phyloP scores from a whole-genome alignment of 2,888 invertebrate genomes.

The Lordiphosa fenestrarum region DNA sequence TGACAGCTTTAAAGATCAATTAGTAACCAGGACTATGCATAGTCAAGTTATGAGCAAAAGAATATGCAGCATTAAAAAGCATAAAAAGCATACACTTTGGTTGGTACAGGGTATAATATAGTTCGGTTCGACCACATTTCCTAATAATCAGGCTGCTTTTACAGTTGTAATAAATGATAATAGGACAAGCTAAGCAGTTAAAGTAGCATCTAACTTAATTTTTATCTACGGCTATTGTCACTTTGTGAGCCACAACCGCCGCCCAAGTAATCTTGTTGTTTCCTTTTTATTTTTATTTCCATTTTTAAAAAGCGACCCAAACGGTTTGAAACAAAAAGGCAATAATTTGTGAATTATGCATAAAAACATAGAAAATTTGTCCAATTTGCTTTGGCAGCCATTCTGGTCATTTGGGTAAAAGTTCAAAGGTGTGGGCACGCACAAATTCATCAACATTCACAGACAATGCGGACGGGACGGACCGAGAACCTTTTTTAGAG shows the following conservation, averaged over 20 bases:
- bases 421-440: slow-evolving; percentile 17
- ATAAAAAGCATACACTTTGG: no score
- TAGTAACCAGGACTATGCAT: no score
- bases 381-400: slow-evolving; percentile 4
- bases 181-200: no score
- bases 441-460: slow-evolving; percentile 9
- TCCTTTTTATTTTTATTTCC: no score
- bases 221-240: not conserved
- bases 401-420: slow-evolving; percentile 5
- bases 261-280: no score
- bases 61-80: no score
- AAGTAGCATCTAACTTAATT: not conserved
- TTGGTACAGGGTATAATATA: no score
- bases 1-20: no score
- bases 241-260: slow-evolving; percentile 1
- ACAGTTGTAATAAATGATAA: no score
- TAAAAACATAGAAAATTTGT: slow-evolving; percentile 8
- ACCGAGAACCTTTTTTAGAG: slow-evolving; percentile 11
- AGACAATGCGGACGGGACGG: not conserved
- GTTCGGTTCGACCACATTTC: no score
- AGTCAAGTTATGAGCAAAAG: no score
- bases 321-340: slow-evolving; percentile 2
- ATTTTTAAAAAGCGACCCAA: not conserved
- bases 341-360: slow-evolving; percentile 14
- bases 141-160: no score